Conservation (phyloP, 2,888 invertebrate species). For the Orthosia incerta region DNA sequence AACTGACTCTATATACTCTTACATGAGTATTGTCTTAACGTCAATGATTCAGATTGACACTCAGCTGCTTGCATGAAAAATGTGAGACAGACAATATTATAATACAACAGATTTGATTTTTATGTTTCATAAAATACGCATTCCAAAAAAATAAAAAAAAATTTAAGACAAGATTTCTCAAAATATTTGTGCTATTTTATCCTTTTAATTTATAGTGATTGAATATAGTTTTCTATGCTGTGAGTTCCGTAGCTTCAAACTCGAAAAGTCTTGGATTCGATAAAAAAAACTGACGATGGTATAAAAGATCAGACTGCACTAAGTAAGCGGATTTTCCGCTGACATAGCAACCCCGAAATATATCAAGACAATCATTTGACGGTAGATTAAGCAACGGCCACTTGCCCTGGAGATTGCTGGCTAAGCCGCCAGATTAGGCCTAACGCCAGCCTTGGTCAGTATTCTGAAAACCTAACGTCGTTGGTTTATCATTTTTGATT, state of each 20-base stretch:
- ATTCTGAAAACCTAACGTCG: conserved; percentile 38
- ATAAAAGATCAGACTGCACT: neutral
- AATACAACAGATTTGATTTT: too few relatives aligned
- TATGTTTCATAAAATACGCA: too few relatives aligned
- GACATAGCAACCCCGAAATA: conserved; percentile 36
- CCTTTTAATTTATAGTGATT: too few relatives aligned
- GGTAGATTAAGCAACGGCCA: conserved; percentile 61
- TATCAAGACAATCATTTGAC: conserved; percentile 63
- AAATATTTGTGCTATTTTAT: too few relatives aligned
- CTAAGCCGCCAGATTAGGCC: conserved; percentile 52
- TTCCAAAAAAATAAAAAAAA: too few relatives aligned
- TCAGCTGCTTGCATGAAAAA: neutral
- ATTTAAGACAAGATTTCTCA: too few relatives aligned
- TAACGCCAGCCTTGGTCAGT: conserved; percentile 20
- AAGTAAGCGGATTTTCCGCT: conserved; percentile 31
- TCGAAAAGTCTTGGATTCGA: too few relatives aligned
- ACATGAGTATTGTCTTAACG: neutral
- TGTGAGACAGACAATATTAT: too few relatives aligned
- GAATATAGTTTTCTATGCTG: too few relatives aligned
- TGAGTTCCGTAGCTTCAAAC: neutral
- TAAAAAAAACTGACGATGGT: neutral
- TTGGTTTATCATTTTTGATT: conserved; percentile 34
- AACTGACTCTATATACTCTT: neutral
- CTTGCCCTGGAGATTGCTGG: conserved; percentile 59
- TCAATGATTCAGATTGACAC: neutral